Base-by-base conservation (phyloP, 1,140 invertebrate genomes). In the Zophobas atratus region DNA sequence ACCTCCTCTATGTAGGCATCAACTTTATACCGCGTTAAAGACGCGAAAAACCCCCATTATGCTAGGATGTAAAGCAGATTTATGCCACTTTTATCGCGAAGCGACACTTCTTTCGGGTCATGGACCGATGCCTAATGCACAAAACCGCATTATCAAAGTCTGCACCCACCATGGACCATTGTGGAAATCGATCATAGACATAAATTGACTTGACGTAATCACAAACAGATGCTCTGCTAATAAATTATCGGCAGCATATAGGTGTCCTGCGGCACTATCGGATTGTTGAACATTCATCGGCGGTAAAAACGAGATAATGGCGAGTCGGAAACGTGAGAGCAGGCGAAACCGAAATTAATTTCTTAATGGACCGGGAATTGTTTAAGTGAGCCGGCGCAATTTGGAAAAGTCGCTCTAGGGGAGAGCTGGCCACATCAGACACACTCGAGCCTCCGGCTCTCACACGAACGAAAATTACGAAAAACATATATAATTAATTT, bases 121-220 rank as follows among this genome's bases (percentile, higher is more conserved):
- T 20, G 32, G 53, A 55, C n/a, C 32, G 33, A 34, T 34, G 35
- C 6, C 56, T 35, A 20, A 6, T 67, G 60, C 60, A 67, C 39
- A 67, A 67, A 67, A 67, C 60, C 60, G 60, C 60, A 67, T 43
- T 43, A 43, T 2, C 39, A 6, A 4, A 1, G 20, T 32, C 60
- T 63, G 35, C 57, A 63, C 38, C 57, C 35, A 63, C 36, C 57
- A 39, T 4, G 6, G 35, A n/a, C 35, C 60, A 43, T 67, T 67
- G 60, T 67, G 60, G 38, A 67, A 67, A 67, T 43, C 43, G 60
- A 67, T 67, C 60, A 67, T 36, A 43, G 60, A 67, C 60, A 67
- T 67, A 67, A 67, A 67, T 67, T 67, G 60, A 67, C 60, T 67
- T 67, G 60, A 67, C 60, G 43, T 67, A 67, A 67, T 67, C 60